Evolutionary conservation across 2,797 vertebrate genomes (phyloP), one percentile per base, ranked within the genome.

Genomic region (Pteronotus mesoamericanus): DNA sequence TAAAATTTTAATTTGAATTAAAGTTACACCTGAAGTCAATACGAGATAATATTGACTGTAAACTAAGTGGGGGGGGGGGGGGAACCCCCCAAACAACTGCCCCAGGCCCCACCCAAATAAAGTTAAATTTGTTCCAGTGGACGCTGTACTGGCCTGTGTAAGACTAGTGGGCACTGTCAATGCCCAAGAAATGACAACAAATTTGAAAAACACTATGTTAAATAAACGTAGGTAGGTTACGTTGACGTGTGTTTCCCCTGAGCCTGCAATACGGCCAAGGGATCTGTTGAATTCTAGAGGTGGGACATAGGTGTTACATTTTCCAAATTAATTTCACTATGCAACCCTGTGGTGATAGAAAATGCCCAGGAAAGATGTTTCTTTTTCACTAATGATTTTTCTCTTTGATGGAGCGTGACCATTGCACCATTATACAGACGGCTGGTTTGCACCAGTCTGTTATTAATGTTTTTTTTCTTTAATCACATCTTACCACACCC

Each of bases 341-440:
- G 75, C 34, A 79, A 79, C 15, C 51, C 4, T 16, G 55, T 55
- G 34, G 51, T 26, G 75, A 26, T 55, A 16, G 78, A 24, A 53
- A 34, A 44, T 22, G 29, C 32, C 10, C 2, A 3, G 0, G 26
- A 55, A 39, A 66, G 18, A 71, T 9, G 57, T 29, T 19, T 72
- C 5, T 48, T 44, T 59, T 22, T 51, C 29, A 11, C 19, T 64
- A 26, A 48, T 37, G 5, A 32, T 9, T 15, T 46, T 68, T 48
- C n/a, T n/a, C 34, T 44, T 29, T 34, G 32, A 1, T 37, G 42
- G 66, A 39, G 6, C 59, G 64, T 78, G 71, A 57, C 22, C 11
- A 1, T 57, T 11, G 26, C 10, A 1, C 18, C 10, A 0, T 42
- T 6, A 9, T 21, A 26, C 1, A 2, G 55, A 83, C 59, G 61